These are phyloP conservation scores for Distichodus sexfasciatus DNA, from an alignment of 2,797 vertebrate species.

Conservation along the genomic window DNA sequence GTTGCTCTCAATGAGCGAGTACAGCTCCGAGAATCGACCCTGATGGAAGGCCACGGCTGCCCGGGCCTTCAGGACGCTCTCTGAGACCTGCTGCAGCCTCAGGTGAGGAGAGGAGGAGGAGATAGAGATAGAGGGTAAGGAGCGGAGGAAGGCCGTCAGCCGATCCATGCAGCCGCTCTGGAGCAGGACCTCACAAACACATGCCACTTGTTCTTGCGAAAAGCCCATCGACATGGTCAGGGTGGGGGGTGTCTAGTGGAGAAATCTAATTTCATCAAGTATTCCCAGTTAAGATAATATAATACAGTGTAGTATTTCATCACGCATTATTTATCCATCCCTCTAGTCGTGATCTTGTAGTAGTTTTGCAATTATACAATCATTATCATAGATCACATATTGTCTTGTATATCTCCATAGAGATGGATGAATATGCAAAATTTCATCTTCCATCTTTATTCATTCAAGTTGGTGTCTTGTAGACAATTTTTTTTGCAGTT, in stretches of 20 bases:
- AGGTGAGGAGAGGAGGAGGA: conserved; percentile 39
- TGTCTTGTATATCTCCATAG: too few relatives aligned
- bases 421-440: too few relatives aligned
- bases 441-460: too few relatives aligned
- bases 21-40: conserved; percentile 67
- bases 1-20: conserved; percentile 64
- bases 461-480: too few relatives aligned
- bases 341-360: too few relatives aligned
- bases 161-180: conserved; percentile 66
- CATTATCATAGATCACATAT: too few relatives aligned
- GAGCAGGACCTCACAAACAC: conserved; percentile 72
- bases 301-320: not conserved
- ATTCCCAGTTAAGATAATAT: not conserved
- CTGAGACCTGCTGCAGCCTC: conserved; percentile 52
- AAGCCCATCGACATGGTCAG: conserved; percentile 59
- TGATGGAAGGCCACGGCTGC: conserved; percentile 70
- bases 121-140: conserved; percentile 52
- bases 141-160: conserved; percentile 62
- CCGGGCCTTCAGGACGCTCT: conserved; percentile 67
- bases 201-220: conserved; percentile 69
- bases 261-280: not conserved
- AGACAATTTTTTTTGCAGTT: too few relatives aligned
- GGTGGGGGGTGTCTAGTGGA: not conserved
- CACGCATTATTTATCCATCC: not conserved
- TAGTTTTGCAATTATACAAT: too few relatives aligned